Base-by-base conservation (phyloP, 2,113 vertebrate species). In the Oncorhynchus kisutch region DNA sequence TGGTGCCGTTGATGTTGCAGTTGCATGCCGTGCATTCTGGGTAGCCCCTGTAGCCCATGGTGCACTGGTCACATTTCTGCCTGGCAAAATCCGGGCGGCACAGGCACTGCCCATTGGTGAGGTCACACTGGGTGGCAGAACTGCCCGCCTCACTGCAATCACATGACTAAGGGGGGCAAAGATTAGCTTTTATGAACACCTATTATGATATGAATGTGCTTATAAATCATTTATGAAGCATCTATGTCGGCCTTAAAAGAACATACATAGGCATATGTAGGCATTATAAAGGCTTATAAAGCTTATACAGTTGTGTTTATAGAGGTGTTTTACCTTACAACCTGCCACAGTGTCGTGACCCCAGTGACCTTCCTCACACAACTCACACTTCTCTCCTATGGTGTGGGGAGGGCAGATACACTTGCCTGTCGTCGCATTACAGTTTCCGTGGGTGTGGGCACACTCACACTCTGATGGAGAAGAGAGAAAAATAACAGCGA, bases 361-460 rank as follows among this genome's bases (percentile, higher is more conserved):
- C 96, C 97, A 99, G 91, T 93, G 87, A 25, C 90, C 93, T 8
- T 89, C 80, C 72, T 95, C 88, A 82, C 98, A 99, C 12, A 81
- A 77, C 74, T 96, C 90, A 78, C 97, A 99, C 72, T 90, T 92
- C 12, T 76, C 81, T 11, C 97, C 96, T 18, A 0, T 62, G 5
- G 96, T 96, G 79, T 97, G 93, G 78, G 95, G 88, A 0, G 97
- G 95, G 80, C 97, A 99, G 85, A 95, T 89, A 45, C 97, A 99
- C 49, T 91, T 86, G 7, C 97, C 97, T 0, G 91, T 94, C 13
- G 88, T 83, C 0, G 91, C 81, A 78, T 96, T 71, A 75, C 97
- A 99, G 83, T 94, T 95, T 13, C 96, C 94, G 25, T 92, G 92
- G 6, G 97, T 99, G 87, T 95, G 92, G n/a, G 89, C 82, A 70